These are phyloP conservation scores for Motacilla alba DNA, from an alignment of 2,113 vertebrate genomes.

Conservation along the genomic window DNA sequence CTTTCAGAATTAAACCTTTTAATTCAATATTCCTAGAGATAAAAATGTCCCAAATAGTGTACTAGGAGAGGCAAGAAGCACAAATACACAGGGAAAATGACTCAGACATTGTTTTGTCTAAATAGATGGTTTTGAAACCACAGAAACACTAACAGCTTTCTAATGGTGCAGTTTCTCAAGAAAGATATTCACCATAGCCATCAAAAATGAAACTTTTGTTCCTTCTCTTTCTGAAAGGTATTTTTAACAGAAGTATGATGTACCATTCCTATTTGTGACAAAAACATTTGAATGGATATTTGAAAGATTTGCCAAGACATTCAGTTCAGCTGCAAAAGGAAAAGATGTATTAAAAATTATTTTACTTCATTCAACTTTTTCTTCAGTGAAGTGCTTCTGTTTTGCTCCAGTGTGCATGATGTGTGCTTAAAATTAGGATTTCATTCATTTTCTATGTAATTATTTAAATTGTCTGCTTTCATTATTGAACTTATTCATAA, in stretches of 20 bases:
- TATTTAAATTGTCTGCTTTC: conserved; percentile 10
- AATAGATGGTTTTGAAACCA: not conserved
- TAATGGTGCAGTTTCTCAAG: not conserved
- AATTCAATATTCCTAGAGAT: not conserved
- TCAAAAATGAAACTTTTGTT: conserved; percentile 4
- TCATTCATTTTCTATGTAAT: not conserved
- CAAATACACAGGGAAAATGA: not conserved
- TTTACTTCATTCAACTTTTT: conserved; percentile 8
- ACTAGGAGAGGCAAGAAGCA: not conserved
- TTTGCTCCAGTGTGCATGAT: not conserved
- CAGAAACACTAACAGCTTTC: not conserved
- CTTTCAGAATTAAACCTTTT: not conserved
- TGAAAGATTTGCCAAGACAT: conserved; percentile 3
- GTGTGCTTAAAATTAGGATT: not conserved
- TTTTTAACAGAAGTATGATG: not conserved
- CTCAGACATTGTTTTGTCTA: not conserved
- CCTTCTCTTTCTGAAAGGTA: not conserved
- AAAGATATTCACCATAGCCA: not conserved
- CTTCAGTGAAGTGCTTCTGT: not conserved
- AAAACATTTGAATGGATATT: not conserved
- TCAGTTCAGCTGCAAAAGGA: not conserved
- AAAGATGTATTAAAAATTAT: not conserved
- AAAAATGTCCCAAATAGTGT: not conserved
- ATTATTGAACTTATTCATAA: not conserved
- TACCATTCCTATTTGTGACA: not conserved